A percentile compares a stretch with the other conserved stretches of the same genome.
Conservation (phyloP, 2,888 invertebrate genomes). For the Digitonthophagus gazella region DNA sequence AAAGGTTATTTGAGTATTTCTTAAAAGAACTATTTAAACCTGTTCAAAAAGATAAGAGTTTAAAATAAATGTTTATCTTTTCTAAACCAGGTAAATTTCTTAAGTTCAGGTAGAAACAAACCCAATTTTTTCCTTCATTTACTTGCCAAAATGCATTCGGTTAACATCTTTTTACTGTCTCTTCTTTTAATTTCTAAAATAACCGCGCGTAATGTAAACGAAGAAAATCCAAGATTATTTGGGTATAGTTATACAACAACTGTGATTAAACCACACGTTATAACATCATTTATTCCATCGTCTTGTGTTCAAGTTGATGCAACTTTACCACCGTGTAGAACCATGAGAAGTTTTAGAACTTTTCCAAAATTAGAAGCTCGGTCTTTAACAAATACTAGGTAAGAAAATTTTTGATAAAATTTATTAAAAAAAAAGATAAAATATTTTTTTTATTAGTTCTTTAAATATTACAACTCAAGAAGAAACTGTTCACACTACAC, state of each 20-base stretch:
- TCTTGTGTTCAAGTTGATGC: constrained; percentile 49
- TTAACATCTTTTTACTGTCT: no score
- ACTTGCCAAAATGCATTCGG: background rate
- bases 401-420: background rate
- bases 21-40: background rate
- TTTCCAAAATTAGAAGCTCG: constrained; percentile 37
- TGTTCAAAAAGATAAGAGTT: background rate
- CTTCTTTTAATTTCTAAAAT: background rate
- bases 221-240: background rate
- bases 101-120: background rate
- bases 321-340: constrained; percentile 47
- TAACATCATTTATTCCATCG: constrained; percentile 47
- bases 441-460: constrained; percentile 8
- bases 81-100: background rate
- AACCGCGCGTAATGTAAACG: background rate
- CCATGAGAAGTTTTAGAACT: constrained; percentile 42
- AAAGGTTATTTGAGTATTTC: no score
- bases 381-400: constrained; percentile 8
- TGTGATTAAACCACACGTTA: constrained; percentile 38
- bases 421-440: constrained; percentile 14
- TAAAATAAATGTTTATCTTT: background rate
- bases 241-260: constrained; percentile 41
- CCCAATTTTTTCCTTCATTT: background rate
- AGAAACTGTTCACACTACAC: constrained; percentile 29
- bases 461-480: background rate